Conservation (phyloP, 2,888 invertebrate species). For the Cactoblastis cactorum region DNA sequence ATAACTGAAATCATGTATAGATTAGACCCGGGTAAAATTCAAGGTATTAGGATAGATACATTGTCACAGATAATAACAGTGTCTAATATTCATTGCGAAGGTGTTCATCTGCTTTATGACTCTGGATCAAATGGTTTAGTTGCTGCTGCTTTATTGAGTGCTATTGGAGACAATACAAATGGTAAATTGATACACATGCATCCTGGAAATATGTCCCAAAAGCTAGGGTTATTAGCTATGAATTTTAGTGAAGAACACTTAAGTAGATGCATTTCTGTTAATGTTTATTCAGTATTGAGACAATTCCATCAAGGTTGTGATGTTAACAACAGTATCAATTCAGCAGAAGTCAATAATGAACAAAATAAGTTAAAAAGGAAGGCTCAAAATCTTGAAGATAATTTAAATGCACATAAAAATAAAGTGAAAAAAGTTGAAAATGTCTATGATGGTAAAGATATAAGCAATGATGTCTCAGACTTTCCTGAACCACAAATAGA, state of each 20-base stretch:
- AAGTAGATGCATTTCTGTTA: slow-evolving; percentile 85
- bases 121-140: slow-evolving; percentile 92
- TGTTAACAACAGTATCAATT: slow-evolving; percentile 30
- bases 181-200: slow-evolving; percentile 87
- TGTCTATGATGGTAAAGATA: slow-evolving; percentile 4
- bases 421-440: slow-evolving; percentile 46
- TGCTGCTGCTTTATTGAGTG: slow-evolving; percentile 89
- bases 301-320: slow-evolving; percentile 82
- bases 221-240: slow-evolving; percentile 88
- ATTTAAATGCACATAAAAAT: slow-evolving; percentile 32
- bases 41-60: slow-evolving; percentile 91
- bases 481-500: slow-evolving; percentile 24
- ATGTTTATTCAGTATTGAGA: slow-evolving; percentile 86
- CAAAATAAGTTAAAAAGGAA: slow-evolving; percentile 51
- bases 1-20: slow-evolving; percentile 91
- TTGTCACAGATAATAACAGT: slow-evolving; percentile 92
- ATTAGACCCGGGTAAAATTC: slow-evolving; percentile 86
- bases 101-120: slow-evolving; percentile 91
- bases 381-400: slow-evolving; percentile 29
- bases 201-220: slow-evolving; percentile 89
- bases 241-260: slow-evolving; percentile 86
- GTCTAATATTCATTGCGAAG: slow-evolving; percentile 88
- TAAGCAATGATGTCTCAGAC: slow-evolving; percentile 1
- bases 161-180: slow-evolving; percentile 82
- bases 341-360: slow-evolving; percentile 24